phyloP scores from a whole-genome alignment of 2,113 vertebrate genomes.

The Ammodytes dubius region DNA sequence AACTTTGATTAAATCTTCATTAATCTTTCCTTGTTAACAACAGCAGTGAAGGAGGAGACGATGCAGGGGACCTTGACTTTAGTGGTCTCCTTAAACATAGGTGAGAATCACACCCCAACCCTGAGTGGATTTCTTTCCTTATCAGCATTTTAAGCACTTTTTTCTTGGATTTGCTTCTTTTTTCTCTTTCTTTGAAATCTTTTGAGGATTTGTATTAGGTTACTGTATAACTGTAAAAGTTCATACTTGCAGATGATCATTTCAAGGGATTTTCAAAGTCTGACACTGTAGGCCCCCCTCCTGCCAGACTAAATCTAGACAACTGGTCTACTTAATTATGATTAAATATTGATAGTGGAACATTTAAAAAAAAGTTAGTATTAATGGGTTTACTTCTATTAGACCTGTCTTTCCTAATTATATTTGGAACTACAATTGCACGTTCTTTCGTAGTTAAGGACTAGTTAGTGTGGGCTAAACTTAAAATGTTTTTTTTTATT shows the following conservation, averaged over 20 bases:
- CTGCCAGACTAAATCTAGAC: not conserved
- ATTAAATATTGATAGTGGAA: not conserved
- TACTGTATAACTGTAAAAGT: slow-evolving; percentile 4
- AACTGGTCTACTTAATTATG: not conserved
- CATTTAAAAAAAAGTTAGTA: not conserved
- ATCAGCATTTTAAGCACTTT: slow-evolving; percentile 39
- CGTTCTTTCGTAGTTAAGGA: too few relatives aligned
- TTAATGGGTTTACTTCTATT: not conserved
- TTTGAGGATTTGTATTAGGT: slow-evolving; percentile 19
- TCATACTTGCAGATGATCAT: slow-evolving; percentile 25
- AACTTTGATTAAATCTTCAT: slow-evolving; percentile 85
- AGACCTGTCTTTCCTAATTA: not conserved
- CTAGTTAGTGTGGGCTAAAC: too few relatives aligned
- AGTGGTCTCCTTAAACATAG: slow-evolving; percentile 99
- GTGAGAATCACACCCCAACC: slow-evolving; percentile 89
- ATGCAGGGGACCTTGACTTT: slow-evolving; percentile 99
- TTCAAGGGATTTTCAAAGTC: slow-evolving; percentile 60
- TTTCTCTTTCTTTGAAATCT: slow-evolving; percentile 36
- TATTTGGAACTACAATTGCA: not conserved
- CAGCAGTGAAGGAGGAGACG: slow-evolving; percentile 99
- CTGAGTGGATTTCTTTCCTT: slow-evolving; percentile 53
- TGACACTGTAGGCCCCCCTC: not conserved
- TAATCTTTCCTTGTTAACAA: slow-evolving; percentile 95
- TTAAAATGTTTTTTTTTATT: too few relatives aligned
- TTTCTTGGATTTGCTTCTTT: slow-evolving; percentile 54